These are phyloP conservation scores for Cephus spinipes DNA, from an alignment of 2,888 invertebrate species.

Conservation along the genomic window DNA sequence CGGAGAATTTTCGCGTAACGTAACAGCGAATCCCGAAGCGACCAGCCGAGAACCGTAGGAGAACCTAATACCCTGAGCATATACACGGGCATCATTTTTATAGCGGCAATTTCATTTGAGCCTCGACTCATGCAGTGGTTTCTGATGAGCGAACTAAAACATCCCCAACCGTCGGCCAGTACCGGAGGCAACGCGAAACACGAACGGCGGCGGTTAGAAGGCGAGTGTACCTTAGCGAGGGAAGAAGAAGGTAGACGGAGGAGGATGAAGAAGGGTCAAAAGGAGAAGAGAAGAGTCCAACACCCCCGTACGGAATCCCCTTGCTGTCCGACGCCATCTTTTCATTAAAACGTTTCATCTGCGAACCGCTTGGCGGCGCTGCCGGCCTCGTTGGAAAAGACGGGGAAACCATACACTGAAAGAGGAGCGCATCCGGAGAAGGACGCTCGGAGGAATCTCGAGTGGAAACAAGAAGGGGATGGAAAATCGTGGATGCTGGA, in stretches of 20 bases:
- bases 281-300: neutral
- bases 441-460: neutral
- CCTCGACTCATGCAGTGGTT: constrained; percentile 63
- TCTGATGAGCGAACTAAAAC: constrained; percentile 55
- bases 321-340: constrained; percentile 53
- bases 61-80: constrained; percentile 56
- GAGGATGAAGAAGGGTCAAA: neutral
- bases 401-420: neutral
- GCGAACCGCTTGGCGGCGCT: constrained; percentile 52
- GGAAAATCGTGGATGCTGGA: constrained; percentile 9
- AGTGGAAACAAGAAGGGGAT: constrained; percentile 1
- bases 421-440: neutral
- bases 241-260: constrained; percentile 24
- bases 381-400: constrained; percentile 26
- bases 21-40: constrained; percentile 36
- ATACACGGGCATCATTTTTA: constrained; percentile 64
- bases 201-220: constrained; percentile 28
- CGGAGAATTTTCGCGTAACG: neutral
- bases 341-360: constrained; percentile 63
- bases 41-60: constrained; percentile 32
- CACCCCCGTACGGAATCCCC: neutral
- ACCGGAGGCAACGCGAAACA: constrained; percentile 1
- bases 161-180: constrained; percentile 11
- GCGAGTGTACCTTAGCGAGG: constrained; percentile 24
- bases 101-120: constrained; percentile 65